phyloP scores from a whole-genome alignment of 1,140 invertebrate species.

The Theocolax elegans region DNA sequence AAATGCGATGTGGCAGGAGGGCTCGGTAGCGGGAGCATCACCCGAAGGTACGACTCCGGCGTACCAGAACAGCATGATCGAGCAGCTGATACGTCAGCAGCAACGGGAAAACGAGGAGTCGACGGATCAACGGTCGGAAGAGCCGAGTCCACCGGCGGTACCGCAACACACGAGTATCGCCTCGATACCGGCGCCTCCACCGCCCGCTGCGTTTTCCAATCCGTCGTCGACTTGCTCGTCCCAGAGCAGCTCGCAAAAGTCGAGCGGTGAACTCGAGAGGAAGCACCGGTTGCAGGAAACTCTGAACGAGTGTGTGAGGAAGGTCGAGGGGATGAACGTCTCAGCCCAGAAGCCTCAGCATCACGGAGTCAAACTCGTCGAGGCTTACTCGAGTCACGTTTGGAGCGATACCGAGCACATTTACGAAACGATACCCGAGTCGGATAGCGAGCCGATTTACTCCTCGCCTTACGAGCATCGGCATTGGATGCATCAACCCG shows the following conservation, averaged over 20 bases:
- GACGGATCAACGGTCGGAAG: too few species aligned
- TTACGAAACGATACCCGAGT: constrained; percentile 77
- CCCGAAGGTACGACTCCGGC: constrained; percentile 58
- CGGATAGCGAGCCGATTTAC: constrained; percentile 75
- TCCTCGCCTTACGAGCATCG: constrained; percentile 73
- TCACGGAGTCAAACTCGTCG: constrained; percentile 50
- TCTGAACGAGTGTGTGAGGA: constrained; percentile 57
- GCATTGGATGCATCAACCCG: constrained; percentile 45
- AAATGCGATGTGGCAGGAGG: too few species aligned
- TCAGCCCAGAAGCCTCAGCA: constrained; percentile 52
- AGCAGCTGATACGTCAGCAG: constrained; percentile 67
- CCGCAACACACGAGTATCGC: constrained; percentile 46
- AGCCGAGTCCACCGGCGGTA: constrained; percentile 45
- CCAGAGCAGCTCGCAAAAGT: constrained; percentile 12
- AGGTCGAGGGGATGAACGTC: constrained; percentile 54
- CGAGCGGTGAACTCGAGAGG: constrained; percentile 1
- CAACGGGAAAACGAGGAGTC: constrained; percentile 57
- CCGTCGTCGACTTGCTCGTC: constrained; percentile 7
- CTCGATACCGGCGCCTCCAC: constrained; percentile 40
- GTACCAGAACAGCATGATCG: constrained; percentile 70
- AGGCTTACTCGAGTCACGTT: constrained; percentile 57
- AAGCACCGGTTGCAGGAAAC: constrained; percentile 51
- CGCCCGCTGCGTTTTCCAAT: neutral
- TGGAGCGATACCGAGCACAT: constrained; percentile 73
- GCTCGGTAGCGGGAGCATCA: constrained; percentile 49